Evolutionary conservation across 2,113 vertebrate species (phyloP), one percentile per base, ranked within the genome.

Genomic region (Colistium nudipinnis): DNA sequence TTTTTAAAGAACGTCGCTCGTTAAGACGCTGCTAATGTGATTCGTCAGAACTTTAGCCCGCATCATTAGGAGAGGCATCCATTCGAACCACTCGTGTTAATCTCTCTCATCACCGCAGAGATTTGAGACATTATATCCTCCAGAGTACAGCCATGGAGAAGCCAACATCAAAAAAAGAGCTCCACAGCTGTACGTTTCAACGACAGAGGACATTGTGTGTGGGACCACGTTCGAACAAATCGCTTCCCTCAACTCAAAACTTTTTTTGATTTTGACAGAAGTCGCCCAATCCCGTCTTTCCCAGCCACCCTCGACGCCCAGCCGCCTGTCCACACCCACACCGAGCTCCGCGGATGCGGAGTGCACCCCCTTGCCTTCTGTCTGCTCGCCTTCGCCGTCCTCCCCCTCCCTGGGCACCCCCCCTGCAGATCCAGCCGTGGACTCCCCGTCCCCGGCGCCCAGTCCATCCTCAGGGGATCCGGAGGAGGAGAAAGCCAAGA

Each of bases 401-500:
- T 80, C 85, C 28, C 80, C 89, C 35, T 63, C 85, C 61, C 69
- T 81, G 39, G 55, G 67, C 36, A 53, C 57, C 56, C 30, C 80
- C 53, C 56, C 78, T 24, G 81, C 10, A 1, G 90, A 90, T 31
- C 60, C 76, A 22, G 44, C 82, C 35, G 72, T 6, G 8, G 49
- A 91, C 49, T 78, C 74, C 31, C 86, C 85, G 2, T 88, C 86
- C 47, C 87, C 85, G 7, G 84, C 69, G 38, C 84, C 89, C 44
- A 91, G 86, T 65, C 76, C 47, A 4, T 76, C 71, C 43, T 84
- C 80, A 63, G 89, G 74, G 54, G 95, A 94, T 60, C 92, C 91
- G 1, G 96, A 97, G 47, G 95, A 97, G 45, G 95, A 96, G 68
- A 95, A 95, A 85, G 93, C 95, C 76, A 97, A 97, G 88, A 94